A percentile compares a stretch with the other conserved stretches of the same genome.
Conservation (phyloP, 2,113 vertebrate species). For the Numenius arquata region DNA sequence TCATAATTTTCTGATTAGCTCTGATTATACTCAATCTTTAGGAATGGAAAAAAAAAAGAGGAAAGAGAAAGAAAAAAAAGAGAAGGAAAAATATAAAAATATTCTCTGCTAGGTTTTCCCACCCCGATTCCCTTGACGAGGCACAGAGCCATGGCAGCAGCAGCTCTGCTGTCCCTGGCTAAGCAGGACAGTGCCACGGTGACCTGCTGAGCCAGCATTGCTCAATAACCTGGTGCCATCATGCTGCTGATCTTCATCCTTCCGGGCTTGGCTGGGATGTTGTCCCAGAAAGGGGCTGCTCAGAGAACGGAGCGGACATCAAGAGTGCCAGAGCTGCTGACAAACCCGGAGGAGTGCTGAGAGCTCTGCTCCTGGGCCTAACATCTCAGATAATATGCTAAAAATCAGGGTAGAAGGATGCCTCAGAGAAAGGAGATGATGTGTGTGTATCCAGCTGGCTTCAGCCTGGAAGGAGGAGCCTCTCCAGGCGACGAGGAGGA, state of each 20-base stretch:
- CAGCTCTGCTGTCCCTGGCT: neutral
- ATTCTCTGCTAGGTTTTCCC: slow-evolving; percentile 1
- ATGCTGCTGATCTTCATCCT: neutral
- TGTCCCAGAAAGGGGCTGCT: neutral
- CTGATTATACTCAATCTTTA: slow-evolving; percentile 81
- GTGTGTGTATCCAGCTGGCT: neutral
- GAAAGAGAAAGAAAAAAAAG: neutral
- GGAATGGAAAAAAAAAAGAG: slow-evolving; percentile 33
- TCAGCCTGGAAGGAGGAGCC: neutral
- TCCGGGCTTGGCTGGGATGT: neutral
- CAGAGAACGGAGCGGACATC: neutral
- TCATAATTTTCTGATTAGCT: slow-evolving; percentile 89
- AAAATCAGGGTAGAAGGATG: neutral
- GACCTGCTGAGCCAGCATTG: neutral
- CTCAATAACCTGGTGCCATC: neutral
- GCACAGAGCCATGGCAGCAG: neutral
- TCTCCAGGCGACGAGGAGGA: neutral
- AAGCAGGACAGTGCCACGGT: neutral
- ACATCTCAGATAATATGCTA: neutral
- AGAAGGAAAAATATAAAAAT: slow-evolving; percentile 26
- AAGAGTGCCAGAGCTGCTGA: neutral
- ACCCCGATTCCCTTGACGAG: neutral
- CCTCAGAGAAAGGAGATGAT: neutral
- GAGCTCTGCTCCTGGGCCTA: neutral
- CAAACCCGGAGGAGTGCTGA: neutral